Conservation (phyloP, 2,113 vertebrate species). For the Hippocampus guttulatus region DNA sequence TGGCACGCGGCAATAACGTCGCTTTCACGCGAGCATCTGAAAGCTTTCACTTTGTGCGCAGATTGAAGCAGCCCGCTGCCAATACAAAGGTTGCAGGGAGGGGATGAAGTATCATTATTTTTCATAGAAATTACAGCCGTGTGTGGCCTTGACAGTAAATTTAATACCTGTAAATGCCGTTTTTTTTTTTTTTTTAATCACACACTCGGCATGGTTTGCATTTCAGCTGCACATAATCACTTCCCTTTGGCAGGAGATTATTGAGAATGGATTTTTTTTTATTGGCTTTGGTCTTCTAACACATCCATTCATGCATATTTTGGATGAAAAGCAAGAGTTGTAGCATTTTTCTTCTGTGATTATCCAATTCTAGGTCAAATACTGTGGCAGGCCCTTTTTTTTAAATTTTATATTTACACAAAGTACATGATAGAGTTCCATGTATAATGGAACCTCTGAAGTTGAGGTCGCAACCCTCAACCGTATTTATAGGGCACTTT, state of each 20-base stretch:
- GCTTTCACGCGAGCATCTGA: slow-evolving; percentile 63
- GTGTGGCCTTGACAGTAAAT: slow-evolving; percentile 44
- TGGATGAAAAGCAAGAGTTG: slow-evolving; percentile 15
- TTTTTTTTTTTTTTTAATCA: slow-evolving; percentile 35
- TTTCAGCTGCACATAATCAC: slow-evolving; percentile 40
- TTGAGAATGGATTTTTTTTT: slow-evolving; percentile 8
- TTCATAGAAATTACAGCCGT: slow-evolving; percentile 45
- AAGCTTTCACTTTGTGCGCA: slow-evolving; percentile 59
- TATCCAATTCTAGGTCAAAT: slow-evolving; percentile 3
- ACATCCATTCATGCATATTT: slow-evolving; percentile 21
- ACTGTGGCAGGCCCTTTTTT: slow-evolving; percentile 2
- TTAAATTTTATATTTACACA: too few relatives aligned
- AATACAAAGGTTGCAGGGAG: slow-evolving; percentile 45
- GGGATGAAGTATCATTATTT: slow-evolving; percentile 48
- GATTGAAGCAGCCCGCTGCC: slow-evolving; percentile 52
- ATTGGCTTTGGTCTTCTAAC: slow-evolving; percentile 20
- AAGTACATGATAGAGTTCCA: not conserved
- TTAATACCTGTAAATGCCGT: slow-evolving; percentile 48
- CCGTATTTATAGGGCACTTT: too few relatives aligned
- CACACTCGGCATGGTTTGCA: slow-evolving; percentile 19
- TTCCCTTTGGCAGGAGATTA: slow-evolving; percentile 37
- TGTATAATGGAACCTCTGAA: not conserved
- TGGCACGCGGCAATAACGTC: slow-evolving; percentile 60
- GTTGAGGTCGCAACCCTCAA: not conserved
- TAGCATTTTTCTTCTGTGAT: slow-evolving; percentile 7